Evolutionary conservation across 2,797 vertebrate genomes (phyloP).

Genomic region (Aulostomus chinensis): DNA sequence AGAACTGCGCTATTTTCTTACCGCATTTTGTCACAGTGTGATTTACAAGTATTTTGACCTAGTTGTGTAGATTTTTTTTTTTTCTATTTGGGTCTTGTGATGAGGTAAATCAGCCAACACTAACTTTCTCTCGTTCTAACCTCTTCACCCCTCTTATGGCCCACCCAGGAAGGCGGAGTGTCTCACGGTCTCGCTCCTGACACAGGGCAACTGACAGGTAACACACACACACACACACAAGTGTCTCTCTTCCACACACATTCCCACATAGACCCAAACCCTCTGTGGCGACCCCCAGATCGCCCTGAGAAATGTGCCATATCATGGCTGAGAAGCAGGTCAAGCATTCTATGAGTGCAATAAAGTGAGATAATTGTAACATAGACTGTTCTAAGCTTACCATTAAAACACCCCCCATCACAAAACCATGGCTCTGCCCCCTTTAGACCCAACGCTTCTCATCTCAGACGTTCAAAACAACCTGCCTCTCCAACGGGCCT

Average conservation of each 20-base stretch:
- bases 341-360: constrained; percentile 67
- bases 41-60: no score
- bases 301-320: constrained; percentile 56
- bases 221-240: no score
- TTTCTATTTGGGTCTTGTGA: constrained; percentile 39
- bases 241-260: not conserved
- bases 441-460: not conserved
- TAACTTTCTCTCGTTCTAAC: constrained; percentile 17
- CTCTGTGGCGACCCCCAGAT: constrained; percentile 21
- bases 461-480: constrained; percentile 27
- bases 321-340: constrained; percentile 69
- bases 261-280: not conserved
- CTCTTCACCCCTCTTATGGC: constrained; percentile 10
- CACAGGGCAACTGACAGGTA: no score
- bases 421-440: no score
- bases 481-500: constrained; percentile 12
- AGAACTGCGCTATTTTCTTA: no score
- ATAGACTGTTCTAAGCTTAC: constrained; percentile 39
- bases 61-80: no score
- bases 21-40: no score
- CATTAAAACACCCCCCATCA: constrained; percentile 27
- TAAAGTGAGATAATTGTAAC: constrained; percentile 68
- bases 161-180: constrained; percentile 40
- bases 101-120: constrained; percentile 38
- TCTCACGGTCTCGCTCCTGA: constrained; percentile 35